phyloP scores from a whole-genome alignment of 2,113 vertebrate genomes.

The Vanacampus margaritifer region DNA sequence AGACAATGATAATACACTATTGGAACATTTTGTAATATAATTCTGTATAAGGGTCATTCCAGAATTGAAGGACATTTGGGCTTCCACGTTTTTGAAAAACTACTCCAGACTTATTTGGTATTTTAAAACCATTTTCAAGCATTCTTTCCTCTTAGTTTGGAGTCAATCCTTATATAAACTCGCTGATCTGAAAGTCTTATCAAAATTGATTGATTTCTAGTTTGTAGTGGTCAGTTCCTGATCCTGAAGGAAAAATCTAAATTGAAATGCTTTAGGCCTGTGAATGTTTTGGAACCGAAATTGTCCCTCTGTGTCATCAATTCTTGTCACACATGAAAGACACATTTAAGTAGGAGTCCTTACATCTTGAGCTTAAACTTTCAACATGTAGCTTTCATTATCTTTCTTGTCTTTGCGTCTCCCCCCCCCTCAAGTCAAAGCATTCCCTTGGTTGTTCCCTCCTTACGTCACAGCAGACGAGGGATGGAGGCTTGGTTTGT shows the following conservation, averaged over 20 bases:
- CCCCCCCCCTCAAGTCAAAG: not conserved
- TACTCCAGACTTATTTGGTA: no score
- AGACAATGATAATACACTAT: no score
- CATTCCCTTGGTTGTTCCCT: slow-evolving; percentile 6
- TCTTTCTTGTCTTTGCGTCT: not conserved
- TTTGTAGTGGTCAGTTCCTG: not conserved
- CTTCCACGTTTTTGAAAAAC: no score
- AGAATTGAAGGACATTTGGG: no score
- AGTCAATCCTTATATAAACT: not conserved
- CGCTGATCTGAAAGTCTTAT: not conserved
- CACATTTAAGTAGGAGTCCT: no score
- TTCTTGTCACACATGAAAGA: no score
- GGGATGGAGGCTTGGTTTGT: slow-evolving; percentile 16
- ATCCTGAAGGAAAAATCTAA: not conserved
- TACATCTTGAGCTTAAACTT: not conserved
- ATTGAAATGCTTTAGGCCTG: not conserved
- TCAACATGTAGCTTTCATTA: not conserved
- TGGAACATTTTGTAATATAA: no score
- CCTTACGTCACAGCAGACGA: slow-evolving; percentile 12
- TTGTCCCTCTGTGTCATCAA: not conserved
- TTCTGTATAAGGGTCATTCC: no score
- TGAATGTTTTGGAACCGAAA: not conserved
- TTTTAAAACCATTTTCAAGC: no score
- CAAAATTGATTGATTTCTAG: not conserved
- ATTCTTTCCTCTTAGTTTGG: no score